These are phyloP conservation scores for Oryzias melastigma DNA, from an alignment of 2,113 vertebrate genomes.

Conservation along the genomic window DNA sequence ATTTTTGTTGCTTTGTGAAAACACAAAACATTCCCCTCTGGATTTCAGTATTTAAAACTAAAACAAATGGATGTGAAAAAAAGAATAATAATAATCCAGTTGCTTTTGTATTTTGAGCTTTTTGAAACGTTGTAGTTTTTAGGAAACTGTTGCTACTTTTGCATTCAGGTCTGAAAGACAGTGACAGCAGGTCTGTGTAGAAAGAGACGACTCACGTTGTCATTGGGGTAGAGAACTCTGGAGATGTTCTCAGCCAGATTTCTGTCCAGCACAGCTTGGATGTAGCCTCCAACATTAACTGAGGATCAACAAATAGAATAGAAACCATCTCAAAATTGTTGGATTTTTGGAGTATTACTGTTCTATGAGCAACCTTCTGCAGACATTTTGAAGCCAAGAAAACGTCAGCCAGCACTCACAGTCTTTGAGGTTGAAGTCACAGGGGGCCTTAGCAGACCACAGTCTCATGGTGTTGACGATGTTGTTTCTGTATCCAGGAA, in stretches of 20 bases:
- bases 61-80: background rate
- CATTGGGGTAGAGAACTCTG: conserved; percentile 91
- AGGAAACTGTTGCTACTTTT: background rate
- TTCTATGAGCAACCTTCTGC: too few species aligned
- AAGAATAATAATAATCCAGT: background rate
- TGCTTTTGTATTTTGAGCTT: background rate
- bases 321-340: background rate
- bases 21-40: too few species aligned
- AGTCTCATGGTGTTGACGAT: conserved; percentile 91
- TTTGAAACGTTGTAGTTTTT: background rate
- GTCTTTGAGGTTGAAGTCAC: conserved; percentile 92
- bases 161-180: background rate
- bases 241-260: conserved; percentile 94
- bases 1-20: too few species aligned
- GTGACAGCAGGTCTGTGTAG: background rate
- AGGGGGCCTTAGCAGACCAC: conserved; percentile 91
- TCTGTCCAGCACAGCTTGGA: conserved; percentile 89
- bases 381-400: accelerated
- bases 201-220: conserved; percentile 79
- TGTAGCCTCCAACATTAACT: conserved; percentile 88
- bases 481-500: conserved; percentile 94
- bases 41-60: too few species aligned
- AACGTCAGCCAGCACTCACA: conserved; percentile 75
- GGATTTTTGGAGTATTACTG: too few species aligned
- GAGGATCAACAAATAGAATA: conserved; percentile 6